Percentiles rank a stretch among this genome's conserved stretches.
Evolutionary conservation across 2,113 vertebrate genomes (phyloP).

Genomic region (Crotalus helleri): DNA sequence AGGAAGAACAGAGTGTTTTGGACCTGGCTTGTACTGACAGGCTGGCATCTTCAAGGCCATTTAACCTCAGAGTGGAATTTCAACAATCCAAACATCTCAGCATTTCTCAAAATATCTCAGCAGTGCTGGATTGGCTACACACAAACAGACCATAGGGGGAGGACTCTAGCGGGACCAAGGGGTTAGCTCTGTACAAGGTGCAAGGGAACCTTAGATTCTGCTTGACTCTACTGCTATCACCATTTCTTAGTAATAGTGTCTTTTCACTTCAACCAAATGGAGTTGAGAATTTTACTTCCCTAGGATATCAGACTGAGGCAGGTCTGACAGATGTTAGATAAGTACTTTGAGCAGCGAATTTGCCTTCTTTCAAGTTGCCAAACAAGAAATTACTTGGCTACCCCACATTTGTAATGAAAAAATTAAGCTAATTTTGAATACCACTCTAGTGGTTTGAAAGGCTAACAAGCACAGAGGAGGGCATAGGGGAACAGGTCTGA

Average conservation of each 20-base stretch:
- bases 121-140: not conserved
- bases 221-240: no score
- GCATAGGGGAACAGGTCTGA: not conserved
- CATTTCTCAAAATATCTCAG: not conserved
- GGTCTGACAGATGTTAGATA: not conserved
- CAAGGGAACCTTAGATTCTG: no score
- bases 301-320: no score
- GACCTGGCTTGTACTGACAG: not conserved
- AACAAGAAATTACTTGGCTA: not conserved
- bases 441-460: not conserved
- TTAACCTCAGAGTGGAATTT: not conserved
- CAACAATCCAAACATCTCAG: not conserved
- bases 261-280: no score
- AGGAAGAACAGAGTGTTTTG: not conserved
- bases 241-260: no score
- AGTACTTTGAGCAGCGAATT: not conserved
- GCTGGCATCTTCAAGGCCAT: not conserved
- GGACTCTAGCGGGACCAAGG: no score
- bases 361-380: not conserved
- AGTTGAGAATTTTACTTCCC: no score
- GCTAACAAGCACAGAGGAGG: not conserved
- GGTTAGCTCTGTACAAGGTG: no score
- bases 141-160: no score
- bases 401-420: not conserved
- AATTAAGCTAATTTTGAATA: not conserved